Evolutionary conservation across 2,888 invertebrate species (phyloP).

Genomic region (Troides aeacus): DNA sequence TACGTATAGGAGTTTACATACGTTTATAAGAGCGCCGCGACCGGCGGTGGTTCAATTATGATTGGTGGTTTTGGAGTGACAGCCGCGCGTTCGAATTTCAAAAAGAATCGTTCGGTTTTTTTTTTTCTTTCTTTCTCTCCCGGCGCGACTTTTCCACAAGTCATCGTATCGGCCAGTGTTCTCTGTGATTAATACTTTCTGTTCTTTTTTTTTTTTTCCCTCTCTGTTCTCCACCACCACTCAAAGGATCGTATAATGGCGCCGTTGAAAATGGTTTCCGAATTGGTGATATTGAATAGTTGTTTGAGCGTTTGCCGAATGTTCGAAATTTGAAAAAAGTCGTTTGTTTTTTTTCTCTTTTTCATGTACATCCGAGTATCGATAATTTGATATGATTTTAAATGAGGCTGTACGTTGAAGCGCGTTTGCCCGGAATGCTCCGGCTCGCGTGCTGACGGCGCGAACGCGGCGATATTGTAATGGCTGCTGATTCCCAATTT

Average conservation of each 20-base stretch:
- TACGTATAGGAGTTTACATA: too few relatives aligned
- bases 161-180: conserved; percentile 65
- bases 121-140: conserved; percentile 29
- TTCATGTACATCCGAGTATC: too few relatives aligned
- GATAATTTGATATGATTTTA: too few relatives aligned
- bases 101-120: conserved; percentile 56
- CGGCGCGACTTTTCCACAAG: conserved; percentile 60
- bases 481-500: too few relatives aligned
- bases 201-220: conserved; percentile 41
- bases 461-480: too few relatives aligned
- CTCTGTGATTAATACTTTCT: conserved; percentile 69
- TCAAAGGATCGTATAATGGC: conserved; percentile 28
- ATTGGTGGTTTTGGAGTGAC: conserved; percentile 53
- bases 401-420: too few relatives aligned
- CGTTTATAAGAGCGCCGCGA: background rate
- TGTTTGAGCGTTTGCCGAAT: conserved; percentile 29
- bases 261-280: conserved; percentile 29
- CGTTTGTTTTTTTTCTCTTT: too few relatives aligned
- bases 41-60: conserved; percentile 36
- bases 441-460: too few relatives aligned
- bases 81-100: conserved; percentile 60
- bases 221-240: background rate
- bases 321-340: background rate
- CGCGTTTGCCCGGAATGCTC: too few relatives aligned
- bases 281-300: conserved; percentile 37